Evolutionary conservation across 2,888 invertebrate genomes (phyloP).

Genomic region (Clusia tigrina): DNA sequence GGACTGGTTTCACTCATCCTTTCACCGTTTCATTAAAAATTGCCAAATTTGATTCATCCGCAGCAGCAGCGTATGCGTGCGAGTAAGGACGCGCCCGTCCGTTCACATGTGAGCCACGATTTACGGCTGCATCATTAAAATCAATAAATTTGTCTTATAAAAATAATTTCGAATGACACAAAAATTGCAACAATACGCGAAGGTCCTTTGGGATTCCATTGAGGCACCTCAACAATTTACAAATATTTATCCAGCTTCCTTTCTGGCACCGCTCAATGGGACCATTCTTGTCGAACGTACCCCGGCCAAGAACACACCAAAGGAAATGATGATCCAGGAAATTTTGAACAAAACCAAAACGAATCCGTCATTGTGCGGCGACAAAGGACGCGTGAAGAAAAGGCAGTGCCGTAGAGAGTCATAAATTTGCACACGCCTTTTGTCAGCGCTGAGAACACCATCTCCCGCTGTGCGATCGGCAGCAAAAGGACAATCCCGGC

Average conservation of each 20-base stretch:
- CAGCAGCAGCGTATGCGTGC: too few species aligned
- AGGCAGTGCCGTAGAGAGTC: background rate
- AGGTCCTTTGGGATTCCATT: conserved; percentile 26
- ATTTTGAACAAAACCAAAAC: conserved; percentile 47
- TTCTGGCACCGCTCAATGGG: conserved; percentile 12
- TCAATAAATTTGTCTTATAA: too few species aligned
- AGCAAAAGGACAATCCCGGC: conserved; percentile 36
- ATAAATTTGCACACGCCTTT: conserved; percentile 1
- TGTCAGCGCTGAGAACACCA: background rate
- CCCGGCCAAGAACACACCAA: background rate
- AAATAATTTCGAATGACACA: too few species aligned
- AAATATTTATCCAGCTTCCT: conserved; percentile 56
- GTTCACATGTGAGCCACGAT: too few species aligned
- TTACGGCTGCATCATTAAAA: too few species aligned
- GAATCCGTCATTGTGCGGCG: conserved; percentile 52
- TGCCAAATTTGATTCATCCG: too few species aligned
- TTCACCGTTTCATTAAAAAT: too few species aligned
- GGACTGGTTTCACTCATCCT: too few species aligned
- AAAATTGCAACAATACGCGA: background rate
- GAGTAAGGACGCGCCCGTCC: too few species aligned
- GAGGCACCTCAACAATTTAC: conserved; percentile 52
- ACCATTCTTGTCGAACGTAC: background rate
- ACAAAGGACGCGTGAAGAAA: background rate
- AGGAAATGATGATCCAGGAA: conserved; percentile 40
- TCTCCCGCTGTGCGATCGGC: conserved; percentile 36